Evolutionary conservation across 2,113 vertebrate genomes (phyloP).

Genomic region (Barnardius zonarius): DNA sequence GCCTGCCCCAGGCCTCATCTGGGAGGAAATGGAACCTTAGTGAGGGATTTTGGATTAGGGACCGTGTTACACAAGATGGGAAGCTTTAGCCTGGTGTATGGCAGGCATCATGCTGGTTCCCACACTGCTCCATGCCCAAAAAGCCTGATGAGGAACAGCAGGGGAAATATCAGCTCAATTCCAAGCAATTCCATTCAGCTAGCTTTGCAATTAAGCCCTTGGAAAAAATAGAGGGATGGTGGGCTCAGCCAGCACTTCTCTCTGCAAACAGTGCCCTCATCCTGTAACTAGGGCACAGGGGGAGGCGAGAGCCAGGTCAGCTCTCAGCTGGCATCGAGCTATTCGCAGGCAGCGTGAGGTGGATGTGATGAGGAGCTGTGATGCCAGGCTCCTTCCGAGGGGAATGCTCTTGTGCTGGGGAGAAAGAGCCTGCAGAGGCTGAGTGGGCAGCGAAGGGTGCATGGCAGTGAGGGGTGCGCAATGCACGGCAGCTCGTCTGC

Average conservation of each 20-base stretch:
- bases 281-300: background rate
- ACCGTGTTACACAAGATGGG: accelerated
- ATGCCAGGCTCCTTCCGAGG: background rate
- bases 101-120: background rate
- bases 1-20: background rate
- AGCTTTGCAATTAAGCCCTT: background rate
- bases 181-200: background rate
- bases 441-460: background rate
- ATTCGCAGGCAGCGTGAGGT: accelerated
- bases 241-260: background rate
- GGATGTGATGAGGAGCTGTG: background rate
- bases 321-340: background rate
- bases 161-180: background rate
- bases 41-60: background rate
- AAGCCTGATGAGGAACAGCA: background rate
- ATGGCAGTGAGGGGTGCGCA: background rate
- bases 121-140: background rate
- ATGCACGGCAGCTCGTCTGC: accelerated
- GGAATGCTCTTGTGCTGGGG: background rate
- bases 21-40: background rate
- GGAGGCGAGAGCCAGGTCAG: background rate
- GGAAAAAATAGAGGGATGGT: background rate
- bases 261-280: background rate
- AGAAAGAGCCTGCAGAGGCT: background rate
- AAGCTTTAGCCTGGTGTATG: background rate